These are phyloP conservation scores for Zhuqinia jingwanae DNA, from an alignment of 2,888 invertebrate genomes.

Conservation along the genomic window DNA sequence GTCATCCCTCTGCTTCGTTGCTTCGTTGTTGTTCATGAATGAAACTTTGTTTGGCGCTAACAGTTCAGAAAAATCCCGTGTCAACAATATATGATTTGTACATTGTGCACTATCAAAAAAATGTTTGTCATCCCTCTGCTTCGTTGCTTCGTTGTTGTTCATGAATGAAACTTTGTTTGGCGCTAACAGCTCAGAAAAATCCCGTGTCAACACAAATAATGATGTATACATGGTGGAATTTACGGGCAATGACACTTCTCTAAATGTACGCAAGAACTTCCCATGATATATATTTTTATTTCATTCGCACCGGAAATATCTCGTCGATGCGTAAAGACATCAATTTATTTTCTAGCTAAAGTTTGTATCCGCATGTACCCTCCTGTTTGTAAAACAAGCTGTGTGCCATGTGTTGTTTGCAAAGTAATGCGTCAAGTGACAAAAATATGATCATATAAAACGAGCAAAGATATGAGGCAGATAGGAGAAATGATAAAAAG, in stretches of 20 bases:
- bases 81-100: neutral
- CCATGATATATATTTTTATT: constrained; percentile 52
- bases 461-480: no score
- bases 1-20: neutral
- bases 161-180: constrained; percentile 25
- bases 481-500: no score
- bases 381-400: no score
- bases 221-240: constrained; percentile 33
- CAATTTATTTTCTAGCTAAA: constrained; percentile 20
- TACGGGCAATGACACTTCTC: constrained; percentile 51
- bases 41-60: no score
- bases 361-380: no score
- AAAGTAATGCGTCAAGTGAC: no score
- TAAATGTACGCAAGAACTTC: constrained; percentile 14
- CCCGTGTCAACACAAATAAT: constrained; percentile 19
- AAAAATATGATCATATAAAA: no score
- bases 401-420: neutral
- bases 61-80: no score
- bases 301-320: constrained; percentile 62
- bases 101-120: neutral
- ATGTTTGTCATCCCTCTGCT: neutral
- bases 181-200: neutral
- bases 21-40: neutral
- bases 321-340: constrained; percentile 63
- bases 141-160: neutral